These are phyloP conservation scores for Melipona beecheii DNA, from an alignment of 2,888 invertebrate species.

Conservation along the genomic window DNA sequence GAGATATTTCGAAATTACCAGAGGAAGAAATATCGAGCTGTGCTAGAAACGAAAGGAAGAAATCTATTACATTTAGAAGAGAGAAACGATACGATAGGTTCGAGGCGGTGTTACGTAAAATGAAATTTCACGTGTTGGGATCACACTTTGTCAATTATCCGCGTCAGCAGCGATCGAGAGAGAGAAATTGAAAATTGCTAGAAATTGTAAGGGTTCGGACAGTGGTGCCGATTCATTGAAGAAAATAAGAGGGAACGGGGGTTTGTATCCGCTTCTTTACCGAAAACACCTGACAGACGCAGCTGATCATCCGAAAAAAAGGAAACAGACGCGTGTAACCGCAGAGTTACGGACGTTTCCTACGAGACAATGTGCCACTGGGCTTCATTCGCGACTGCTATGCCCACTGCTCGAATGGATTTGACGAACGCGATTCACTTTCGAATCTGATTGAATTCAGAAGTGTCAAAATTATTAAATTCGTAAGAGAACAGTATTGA, in stretches of 20 bases:
- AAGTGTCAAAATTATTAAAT: not conserved
- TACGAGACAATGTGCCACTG: conserved; percentile 49
- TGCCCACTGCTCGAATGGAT: not conserved
- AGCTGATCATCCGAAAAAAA: conserved; percentile 62
- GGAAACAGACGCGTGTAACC: conserved; percentile 53
- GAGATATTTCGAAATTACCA: too few species aligned
- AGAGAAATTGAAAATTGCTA: conserved; percentile 34
- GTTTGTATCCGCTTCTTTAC: conserved; percentile 64
- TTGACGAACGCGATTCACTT: not conserved
- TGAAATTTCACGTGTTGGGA: conserved; percentile 13
- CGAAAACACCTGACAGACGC: conserved; percentile 69
- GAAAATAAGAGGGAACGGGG: conserved; percentile 51
- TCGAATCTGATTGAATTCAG: fast-evolving
- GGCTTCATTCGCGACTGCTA: conserved; percentile 14
- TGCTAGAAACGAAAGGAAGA: not conserved
- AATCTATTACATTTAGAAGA: not conserved
- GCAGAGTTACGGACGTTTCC: conserved; percentile 53
- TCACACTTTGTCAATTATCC: conserved; percentile 41
- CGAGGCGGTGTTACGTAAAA: conserved; percentile 9
- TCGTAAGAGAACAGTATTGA: not conserved
- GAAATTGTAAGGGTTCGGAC: conserved; percentile 15
- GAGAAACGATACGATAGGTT: conserved; percentile 14
- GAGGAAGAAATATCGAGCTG: not conserved
- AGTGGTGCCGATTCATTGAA: conserved; percentile 30
- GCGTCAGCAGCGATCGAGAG: conserved; percentile 1